Base-by-base conservation (phyloP, 2,797 vertebrate genomes). In the Molothrus ater region DNA sequence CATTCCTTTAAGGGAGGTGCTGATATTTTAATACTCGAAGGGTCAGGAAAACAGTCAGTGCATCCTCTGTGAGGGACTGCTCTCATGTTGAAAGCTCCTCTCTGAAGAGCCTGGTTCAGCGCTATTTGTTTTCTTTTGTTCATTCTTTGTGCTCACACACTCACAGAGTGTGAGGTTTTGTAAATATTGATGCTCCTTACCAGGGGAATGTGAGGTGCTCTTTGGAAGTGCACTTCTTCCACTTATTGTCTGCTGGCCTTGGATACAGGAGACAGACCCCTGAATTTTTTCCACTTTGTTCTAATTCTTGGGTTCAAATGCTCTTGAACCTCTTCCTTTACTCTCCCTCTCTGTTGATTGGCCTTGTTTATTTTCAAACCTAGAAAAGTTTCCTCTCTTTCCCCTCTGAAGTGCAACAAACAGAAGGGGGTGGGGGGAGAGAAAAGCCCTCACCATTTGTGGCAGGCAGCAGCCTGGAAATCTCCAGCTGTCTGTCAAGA, bases 281-380 rank as follows among this genome's bases (percentile, higher is more conserved):
- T 51, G 76, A 53, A 47, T 66, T 87, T 72, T 92, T 92, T 92
- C 72, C 88, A 45, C 84, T 81, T 86, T 42, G 42, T 57, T 83
- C 89, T 92, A 66, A 89, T 79, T 76, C 79, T 89, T 86, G 61
- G 54, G 80, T 95, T 95, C 66, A 91, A 86, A 91, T 22, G 61
- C 81, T 92, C 80, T 91, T 83, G 92, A 95, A 85, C 51, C n/a
- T 20, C n/a, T 89, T 89, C 65, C 76, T 91, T 86, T 84, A 8
- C 57, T 63, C 43, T 31, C n/a, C 50, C 0, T 0, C 6, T 66
- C 80, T 95, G 63, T 90, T 87, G 89, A 75, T 85, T 69, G 45
- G 16, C 29, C 65, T 92, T 95, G 78, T 92, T 93, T 96, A 56
- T 96, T 96, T 97, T 92, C 93, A 94, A 92, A 93, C 68, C 80